phyloP scores from a whole-genome alignment of 2,888 invertebrate species.

The Dasypolia templi region DNA sequence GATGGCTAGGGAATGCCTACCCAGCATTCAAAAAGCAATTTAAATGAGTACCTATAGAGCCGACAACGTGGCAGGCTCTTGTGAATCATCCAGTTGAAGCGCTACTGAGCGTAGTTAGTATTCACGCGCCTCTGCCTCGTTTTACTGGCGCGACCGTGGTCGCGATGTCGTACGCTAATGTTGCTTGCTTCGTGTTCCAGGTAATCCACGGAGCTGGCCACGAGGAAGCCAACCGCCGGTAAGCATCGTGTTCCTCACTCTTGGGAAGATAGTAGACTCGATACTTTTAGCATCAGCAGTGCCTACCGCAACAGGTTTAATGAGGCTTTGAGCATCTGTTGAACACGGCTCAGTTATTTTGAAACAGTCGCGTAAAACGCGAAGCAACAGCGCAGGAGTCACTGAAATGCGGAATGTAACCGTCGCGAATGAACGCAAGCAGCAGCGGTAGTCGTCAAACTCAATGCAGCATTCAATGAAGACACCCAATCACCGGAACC shows the following conservation, averaged over 20 bases:
- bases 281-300: slow-evolving; percentile 4
- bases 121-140: background rate
- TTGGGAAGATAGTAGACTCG: background rate
- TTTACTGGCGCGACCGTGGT: too few relatives aligned
- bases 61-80: background rate
- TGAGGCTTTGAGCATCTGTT: background rate
- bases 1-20: background rate
- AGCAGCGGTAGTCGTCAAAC: background rate
- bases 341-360: background rate
- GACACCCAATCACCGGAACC: too few relatives aligned
- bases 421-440: background rate
- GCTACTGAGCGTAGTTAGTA: background rate
- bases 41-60: background rate
- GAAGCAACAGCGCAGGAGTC: background rate
- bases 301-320: background rate
- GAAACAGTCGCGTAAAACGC: background rate
- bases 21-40: background rate
- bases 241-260: slow-evolving; percentile 41
- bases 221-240: slow-evolving; percentile 65
- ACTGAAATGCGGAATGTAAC: background rate
- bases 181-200: slow-evolving; percentile 66
- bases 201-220: slow-evolving; percentile 75
- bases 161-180: background rate
- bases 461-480: background rate
- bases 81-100: background rate